phyloP scores from a whole-genome alignment of 2,113 vertebrate genomes.

The Prunella fulvescens region DNA sequence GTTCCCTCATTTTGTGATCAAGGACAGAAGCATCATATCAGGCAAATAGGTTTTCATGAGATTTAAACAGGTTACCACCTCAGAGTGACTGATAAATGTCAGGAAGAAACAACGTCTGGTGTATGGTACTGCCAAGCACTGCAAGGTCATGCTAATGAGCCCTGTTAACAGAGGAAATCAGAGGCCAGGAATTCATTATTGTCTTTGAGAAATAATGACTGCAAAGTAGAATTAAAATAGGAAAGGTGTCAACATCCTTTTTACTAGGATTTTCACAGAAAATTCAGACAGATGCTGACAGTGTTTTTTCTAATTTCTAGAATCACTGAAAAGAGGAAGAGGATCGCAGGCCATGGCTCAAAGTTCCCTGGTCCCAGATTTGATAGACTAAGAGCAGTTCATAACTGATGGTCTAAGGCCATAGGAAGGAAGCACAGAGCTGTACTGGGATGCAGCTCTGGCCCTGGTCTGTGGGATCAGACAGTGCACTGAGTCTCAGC shows the following conservation, averaged over 20 bases:
- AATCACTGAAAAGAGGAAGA: not conserved
- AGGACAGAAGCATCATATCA: not conserved
- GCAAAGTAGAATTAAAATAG: not conserved
- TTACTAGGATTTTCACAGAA: not conserved
- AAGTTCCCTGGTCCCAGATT: not conserved
- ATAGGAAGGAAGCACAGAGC: not conserved
- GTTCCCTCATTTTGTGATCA: not conserved
- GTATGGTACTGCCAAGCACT: not conserved
- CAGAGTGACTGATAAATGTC: not conserved
- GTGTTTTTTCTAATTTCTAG: not conserved
- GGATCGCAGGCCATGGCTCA: fast-evolving
- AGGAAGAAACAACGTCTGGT: not conserved
- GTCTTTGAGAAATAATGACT: not conserved
- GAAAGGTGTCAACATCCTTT: not conserved
- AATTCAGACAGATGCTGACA: not conserved
- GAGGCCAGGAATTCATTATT: not conserved
- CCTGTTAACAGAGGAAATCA: not conserved
- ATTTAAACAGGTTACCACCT: slow-evolving; percentile 1
- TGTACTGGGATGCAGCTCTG: not conserved
- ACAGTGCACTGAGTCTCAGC: not conserved
- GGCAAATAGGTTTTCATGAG: slow-evolving; percentile 2
- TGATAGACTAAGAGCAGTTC: not conserved
- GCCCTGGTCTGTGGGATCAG: not conserved
- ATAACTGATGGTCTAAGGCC: not conserved
- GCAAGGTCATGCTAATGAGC: not conserved